Evolutionary conservation across 2,797 vertebrate species (phyloP), one percentile per base, ranked within the genome.

Genomic region (Knipowitschia caucasica): DNA sequence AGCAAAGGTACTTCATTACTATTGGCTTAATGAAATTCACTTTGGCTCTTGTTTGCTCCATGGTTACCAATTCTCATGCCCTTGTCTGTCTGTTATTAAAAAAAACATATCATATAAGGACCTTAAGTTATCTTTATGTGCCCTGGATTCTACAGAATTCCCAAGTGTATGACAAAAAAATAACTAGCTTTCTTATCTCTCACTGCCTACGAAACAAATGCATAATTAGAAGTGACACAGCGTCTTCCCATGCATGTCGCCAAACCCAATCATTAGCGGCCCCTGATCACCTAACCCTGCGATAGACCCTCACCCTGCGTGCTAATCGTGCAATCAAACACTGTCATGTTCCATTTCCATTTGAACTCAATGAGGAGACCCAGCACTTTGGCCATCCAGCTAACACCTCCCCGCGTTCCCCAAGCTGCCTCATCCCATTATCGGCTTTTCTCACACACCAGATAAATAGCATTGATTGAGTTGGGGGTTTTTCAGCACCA

Each of bases 381-480:
- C 63, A 59, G 56, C 73, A 77, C 74, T 81, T 75, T 71, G 59
- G 50, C 71, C 51, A 44, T 43, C 40, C 21, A 5, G 47, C 59
- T 56, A 67, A 71, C 77, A 61, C 70, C 64, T 67, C 72, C 56
- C 35, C 64, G 57, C 27, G 0, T 45, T 78, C 64, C 53, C 70
- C 1, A 55, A 3, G 18, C 78, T 82, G 77, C 75, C 78, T 85
- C 78, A 76, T 84, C 70, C 77, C 72, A 84, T 89, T 89, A 90
- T 85, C 46, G 62, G 62, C 75, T 83, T 80, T 82, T 84, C 80
- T 79, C 75, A 80, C 73, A 83, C 67, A 80, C 69, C 71, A 86
- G 84, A 86, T 88, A 86, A 90, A 90, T 81, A 77, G 64, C 78
- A 85, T 88, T 86, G 87, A 90, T 89, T 88, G 69, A 30, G 75